Conservation (phyloP, 2,888 invertebrate species). For the Osmoderma eremita region DNA sequence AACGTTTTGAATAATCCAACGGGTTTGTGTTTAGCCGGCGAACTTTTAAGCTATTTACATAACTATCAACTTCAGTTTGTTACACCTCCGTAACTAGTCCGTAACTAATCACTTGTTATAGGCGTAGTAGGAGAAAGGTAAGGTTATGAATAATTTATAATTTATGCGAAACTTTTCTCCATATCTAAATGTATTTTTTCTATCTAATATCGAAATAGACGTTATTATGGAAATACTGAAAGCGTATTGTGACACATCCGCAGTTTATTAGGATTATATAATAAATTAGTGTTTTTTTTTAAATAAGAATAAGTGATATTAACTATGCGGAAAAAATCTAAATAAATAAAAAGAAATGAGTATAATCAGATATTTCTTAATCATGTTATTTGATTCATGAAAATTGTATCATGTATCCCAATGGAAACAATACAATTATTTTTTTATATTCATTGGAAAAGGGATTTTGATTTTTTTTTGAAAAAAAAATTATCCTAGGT, state of each 20-base stretch:
- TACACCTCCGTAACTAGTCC: constrained; percentile 26
- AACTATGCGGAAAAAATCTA: too few species aligned
- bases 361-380: too few species aligned
- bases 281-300: too few species aligned
- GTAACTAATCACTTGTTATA: constrained; percentile 36
- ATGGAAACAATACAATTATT: too few species aligned
- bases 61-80: constrained; percentile 29
- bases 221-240: not conserved
- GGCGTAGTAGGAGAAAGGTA: constrained; percentile 27
- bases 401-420: too few species aligned
- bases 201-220: not conserved
- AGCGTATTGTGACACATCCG: constrained; percentile 5
- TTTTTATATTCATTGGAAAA: too few species aligned
- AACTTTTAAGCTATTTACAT: constrained; percentile 24
- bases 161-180: constrained; percentile 12
- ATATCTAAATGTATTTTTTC: constrained; percentile 1
- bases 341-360: too few species aligned
- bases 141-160: constrained; percentile 28
- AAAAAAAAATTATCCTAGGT: too few species aligned
- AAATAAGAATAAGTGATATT: too few species aligned
- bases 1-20: constrained; percentile 17
- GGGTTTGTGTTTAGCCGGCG: constrained; percentile 6
- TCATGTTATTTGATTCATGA: too few species aligned
- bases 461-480: too few species aligned
- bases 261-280: not conserved